Conservation (phyloP, 2,113 vertebrate species). For the Dicerorhinus sumatrensis region DNA sequence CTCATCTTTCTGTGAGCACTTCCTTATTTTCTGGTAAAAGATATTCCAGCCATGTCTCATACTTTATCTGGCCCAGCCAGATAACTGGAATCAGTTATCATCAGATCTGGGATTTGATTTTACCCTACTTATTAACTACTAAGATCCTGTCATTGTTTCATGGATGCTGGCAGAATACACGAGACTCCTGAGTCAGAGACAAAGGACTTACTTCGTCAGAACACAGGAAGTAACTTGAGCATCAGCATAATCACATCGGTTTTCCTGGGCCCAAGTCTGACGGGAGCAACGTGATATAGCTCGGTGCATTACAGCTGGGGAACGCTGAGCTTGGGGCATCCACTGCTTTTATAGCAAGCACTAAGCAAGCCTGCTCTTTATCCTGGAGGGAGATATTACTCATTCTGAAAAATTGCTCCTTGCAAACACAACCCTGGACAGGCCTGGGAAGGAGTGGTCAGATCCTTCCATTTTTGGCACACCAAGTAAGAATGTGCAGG, state of each 20-base stretch:
- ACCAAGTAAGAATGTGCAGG: not conserved
- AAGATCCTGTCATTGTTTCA: not conserved
- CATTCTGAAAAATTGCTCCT: not conserved
- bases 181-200: not conserved
- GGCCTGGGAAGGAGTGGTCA: not conserved
- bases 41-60: not conserved
- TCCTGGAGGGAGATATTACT: not conserved
- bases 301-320: not conserved
- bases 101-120: not conserved
- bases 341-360: not conserved
- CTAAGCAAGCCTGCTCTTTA: not conserved
- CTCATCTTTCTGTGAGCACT: not conserved
- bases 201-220: not conserved
- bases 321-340: not conserved
- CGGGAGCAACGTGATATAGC: not conserved
- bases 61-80: not conserved
- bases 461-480: not conserved
- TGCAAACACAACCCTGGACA: not conserved
- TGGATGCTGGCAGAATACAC: not conserved
- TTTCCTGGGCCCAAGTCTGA: not conserved
- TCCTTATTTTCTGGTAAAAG: not conserved
- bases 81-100: not conserved
- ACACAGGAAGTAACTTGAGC: not conserved
- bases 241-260: not conserved
- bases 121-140: not conserved